Evolutionary conservation across 2,113 vertebrate genomes (phyloP), one percentile per base, ranked within the genome.

Genomic region (Thamnaconus septentrionalis): DNA sequence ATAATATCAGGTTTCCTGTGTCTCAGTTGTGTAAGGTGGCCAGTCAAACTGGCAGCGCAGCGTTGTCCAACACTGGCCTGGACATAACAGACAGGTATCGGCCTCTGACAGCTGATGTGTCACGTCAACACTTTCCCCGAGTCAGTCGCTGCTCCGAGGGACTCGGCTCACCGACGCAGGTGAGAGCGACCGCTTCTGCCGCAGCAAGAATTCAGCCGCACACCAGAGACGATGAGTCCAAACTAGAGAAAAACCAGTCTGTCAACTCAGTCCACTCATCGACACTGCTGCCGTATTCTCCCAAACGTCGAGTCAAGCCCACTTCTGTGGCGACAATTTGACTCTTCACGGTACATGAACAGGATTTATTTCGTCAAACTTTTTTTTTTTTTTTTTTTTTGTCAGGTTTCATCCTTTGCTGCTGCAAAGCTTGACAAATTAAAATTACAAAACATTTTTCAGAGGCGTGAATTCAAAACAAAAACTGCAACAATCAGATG

Each of bases 211-310:
- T 31, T 31, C 18, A 31, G 5, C 12, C 62, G 45, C 53, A 42
- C 8, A 79, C 71, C 18, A 69, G 66, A 75, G 65, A 51, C 44
- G 7, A 8, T 8, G 0, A 40, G 48, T 39, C 42, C 69, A 75
- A 75, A 55, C 69, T 61, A 80, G 69, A 31, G 18, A 1, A 31
- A 31, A 31, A 31, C 18, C 18, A 1, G 18, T 31, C 18, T 31
- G 18, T 31, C 18, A 1, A 31, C 18, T 31, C 18, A 31, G 18
- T 31, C 18, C 18, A 31, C 18, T 31, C 18, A 31, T 31, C 18
- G 18, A 31, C 18, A 31, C 18, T 31, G 18, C 18, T 31, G 18
- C 18, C 18, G 18, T 31, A 31, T 31, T 31, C 18, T 31, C 18
- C 18, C 18, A 2, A 31, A 31, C 18, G 18, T 31, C 18, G 18